Evolutionary conservation across 2,113 vertebrate species (phyloP).

Genomic region (human (Homo sapiens)): GRCh38 chr15:93637001-93637500

Average conservation of each 20-base stretch:
- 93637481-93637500: too few species aligned
- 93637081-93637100: too few species aligned
- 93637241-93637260: neutral
- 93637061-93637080: too few species aligned
- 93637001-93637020: too few species aligned
- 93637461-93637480: neutral
- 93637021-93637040: too few species aligned
- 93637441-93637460: neutral
- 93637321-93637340: neutral
- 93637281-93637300: neutral
- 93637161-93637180: neutral
- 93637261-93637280: neutral
- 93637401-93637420: neutral
- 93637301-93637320: neutral
- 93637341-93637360: neutral
- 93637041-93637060: too few species aligned
- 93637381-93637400: neutral
- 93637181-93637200: neutral
- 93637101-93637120: too few species aligned
- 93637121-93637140: too few species aligned
- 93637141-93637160: too few species aligned
- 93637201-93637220: accelerated
- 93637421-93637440: neutral
- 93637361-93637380: neutral
- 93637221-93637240: neutral